These are phyloP conservation scores for Cylindroiulus punctatus DNA, from an alignment of 2,888 invertebrate genomes.

Conservation along the genomic window DNA sequence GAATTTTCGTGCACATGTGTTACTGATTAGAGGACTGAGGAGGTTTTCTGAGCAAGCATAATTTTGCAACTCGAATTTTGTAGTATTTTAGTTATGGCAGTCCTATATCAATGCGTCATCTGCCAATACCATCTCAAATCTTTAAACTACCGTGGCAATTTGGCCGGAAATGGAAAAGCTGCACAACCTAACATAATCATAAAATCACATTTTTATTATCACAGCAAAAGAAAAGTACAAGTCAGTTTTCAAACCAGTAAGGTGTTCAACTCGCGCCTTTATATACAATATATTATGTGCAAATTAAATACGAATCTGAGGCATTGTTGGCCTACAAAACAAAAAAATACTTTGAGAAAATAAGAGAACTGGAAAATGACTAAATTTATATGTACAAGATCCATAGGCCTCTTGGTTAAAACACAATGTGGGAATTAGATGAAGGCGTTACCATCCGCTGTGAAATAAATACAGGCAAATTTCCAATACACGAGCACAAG, in stretches of 20 bases:
- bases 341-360: conserved; percentile 2
- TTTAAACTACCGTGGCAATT: too few species aligned
- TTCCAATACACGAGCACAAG: not conserved
- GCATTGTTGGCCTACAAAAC: not conserved
- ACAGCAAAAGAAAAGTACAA: conserved; percentile 28
- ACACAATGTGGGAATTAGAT: not conserved
- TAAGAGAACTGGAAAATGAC: not conserved
- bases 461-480: not conserved
- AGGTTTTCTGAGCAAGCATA: not conserved
- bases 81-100: too few species aligned
- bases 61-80: not conserved
- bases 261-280: not conserved
- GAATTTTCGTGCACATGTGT: not conserved
- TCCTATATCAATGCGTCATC: too few species aligned
- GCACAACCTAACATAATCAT: not conserved
- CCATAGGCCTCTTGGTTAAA: not conserved
- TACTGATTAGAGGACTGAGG: not conserved
- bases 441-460: not conserved
- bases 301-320: not conserved
- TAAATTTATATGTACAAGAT: not conserved
- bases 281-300: conserved; percentile 21
- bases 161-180: too few species aligned
- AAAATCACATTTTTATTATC: conserved; percentile 42
- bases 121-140: too few species aligned
- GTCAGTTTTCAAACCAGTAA: not conserved